A percentile compares a stretch with the other conserved stretches of the same genome.
phyloP scores from a whole-genome alignment of 1,140 invertebrate genomes.

The Watersipora subatra region DNA sequence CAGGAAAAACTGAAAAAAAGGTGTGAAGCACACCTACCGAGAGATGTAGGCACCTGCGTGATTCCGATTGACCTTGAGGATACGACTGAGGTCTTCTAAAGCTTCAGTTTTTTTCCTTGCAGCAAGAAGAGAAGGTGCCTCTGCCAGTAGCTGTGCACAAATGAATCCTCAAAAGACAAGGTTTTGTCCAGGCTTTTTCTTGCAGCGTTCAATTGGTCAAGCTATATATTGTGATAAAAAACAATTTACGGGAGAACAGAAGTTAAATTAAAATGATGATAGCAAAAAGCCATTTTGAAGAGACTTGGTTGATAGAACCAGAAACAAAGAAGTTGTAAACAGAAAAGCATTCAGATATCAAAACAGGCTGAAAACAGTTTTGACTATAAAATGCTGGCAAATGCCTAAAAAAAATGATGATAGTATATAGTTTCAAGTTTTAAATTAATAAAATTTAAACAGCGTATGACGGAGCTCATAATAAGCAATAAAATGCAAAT shows the following conservation, averaged over 20 bases:
- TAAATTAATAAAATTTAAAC: too few species aligned
- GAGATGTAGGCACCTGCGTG: constrained; percentile 36
- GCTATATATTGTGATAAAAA: too few species aligned
- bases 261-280: too few species aligned
- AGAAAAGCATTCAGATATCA: too few species aligned
- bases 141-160: constrained; percentile 40
- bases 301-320: neutral
- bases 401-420: too few species aligned
- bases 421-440: too few species aligned
- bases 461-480: too few species aligned
- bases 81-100: constrained; percentile 32
- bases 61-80: constrained; percentile 32
- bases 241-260: too few species aligned
- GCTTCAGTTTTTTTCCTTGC: constrained; percentile 31
- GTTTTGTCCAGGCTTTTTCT: constrained; percentile 28
- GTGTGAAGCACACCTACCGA: constrained; percentile 20
- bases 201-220: constrained; percentile 27
- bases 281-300: neutral
- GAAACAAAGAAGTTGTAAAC: neutral
- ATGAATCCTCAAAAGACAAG: constrained; percentile 28
- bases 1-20: too few species aligned
- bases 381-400: too few species aligned
- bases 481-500: too few species aligned
- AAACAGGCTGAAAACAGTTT: too few species aligned
- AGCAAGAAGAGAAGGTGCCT: constrained; percentile 35